A percentile compares a stretch with the other conserved stretches of the same genome.
Conservation (phyloP, 2,797 vertebrate species). For the Paedocypris micromegethes region DNA sequence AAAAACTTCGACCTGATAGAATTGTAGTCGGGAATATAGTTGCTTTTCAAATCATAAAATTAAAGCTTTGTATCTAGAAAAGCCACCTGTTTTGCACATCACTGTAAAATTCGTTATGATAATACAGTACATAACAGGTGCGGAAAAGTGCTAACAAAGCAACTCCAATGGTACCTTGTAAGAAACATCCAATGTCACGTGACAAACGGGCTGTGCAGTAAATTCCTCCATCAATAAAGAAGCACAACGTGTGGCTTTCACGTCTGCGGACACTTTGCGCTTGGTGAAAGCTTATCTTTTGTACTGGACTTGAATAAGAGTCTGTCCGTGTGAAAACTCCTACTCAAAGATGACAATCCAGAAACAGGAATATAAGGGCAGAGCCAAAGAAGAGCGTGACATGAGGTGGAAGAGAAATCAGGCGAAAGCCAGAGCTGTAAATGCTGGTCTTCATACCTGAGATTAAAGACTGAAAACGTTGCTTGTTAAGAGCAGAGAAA, state of each 20-base stretch:
- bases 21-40: too few relatives aligned
- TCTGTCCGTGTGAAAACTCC: constrained; percentile 3
- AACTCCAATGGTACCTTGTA: constrained; percentile 1
- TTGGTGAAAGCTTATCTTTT: background rate
- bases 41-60: constrained; percentile 2
- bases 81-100: too few relatives aligned
- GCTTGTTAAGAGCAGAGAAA: background rate
- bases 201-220: background rate
- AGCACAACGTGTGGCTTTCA: background rate
- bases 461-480: background rate
- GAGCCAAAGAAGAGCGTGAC: background rate
- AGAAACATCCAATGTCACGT: background rate
- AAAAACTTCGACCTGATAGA: too few relatives aligned
- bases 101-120: too few relatives aligned
- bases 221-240: too few relatives aligned
- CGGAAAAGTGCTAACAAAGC: background rate
- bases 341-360: constrained; percentile 21
- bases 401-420: constrained; percentile 2
- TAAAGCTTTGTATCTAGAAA: background rate
- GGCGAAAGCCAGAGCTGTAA: constrained; percentile 5
- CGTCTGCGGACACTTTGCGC: background rate
- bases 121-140: constrained; percentile 1
- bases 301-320: constrained; percentile 1
- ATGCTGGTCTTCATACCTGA: constrained; percentile 8
- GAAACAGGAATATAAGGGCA: constrained; percentile 3